Conservation (phyloP, 1,140 invertebrate species). For the Bombus cullumanus region DNA sequence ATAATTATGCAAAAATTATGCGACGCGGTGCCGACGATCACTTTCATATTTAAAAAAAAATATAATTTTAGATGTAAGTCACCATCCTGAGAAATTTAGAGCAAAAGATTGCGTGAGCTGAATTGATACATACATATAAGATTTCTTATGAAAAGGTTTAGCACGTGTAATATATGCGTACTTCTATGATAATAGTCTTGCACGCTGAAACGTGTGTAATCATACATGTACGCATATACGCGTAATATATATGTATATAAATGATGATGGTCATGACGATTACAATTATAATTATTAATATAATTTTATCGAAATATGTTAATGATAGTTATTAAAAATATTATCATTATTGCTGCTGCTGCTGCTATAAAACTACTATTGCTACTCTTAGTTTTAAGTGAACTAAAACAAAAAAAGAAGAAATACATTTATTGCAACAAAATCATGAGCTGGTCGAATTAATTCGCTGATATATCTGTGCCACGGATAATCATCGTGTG, state of each 20-base stretch:
- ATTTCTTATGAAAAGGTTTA: slow-evolving; percentile 60
- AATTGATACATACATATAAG: slow-evolving; percentile 55
- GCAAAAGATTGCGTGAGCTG: slow-evolving; percentile 35
- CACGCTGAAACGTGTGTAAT: slow-evolving; percentile 17
- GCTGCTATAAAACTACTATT: slow-evolving; percentile 59
- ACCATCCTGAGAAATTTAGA: slow-evolving; percentile 33
- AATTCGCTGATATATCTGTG: slow-evolving; percentile 40
- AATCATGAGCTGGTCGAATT: slow-evolving; percentile 50
- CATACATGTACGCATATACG: slow-evolving; percentile 59
- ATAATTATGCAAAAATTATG: slow-evolving; percentile 36
- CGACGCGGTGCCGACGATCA: slow-evolving; percentile 55
- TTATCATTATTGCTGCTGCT: slow-evolving; percentile 60
- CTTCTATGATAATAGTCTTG: slow-evolving; percentile 11
- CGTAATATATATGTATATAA: slow-evolving; percentile 67
- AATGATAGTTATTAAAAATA: slow-evolving; percentile 69
- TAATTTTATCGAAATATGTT: slow-evolving; percentile 70
- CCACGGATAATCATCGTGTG: slow-evolving; percentile 30
- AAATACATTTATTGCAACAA: slow-evolving; percentile 62
- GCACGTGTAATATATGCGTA: slow-evolving; percentile 49
- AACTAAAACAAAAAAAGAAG: slow-evolving; percentile 28
- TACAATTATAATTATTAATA: slow-evolving; percentile 70
- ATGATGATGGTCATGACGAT: slow-evolving; percentile 67
- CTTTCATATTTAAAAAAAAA: slow-evolving; percentile 35
- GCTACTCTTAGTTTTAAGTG: slow-evolving; percentile 56
- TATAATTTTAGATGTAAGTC: slow-evolving; percentile 50